Conservation (phyloP, 1,140 invertebrate species). For the Bombus balteatus region DNA sequence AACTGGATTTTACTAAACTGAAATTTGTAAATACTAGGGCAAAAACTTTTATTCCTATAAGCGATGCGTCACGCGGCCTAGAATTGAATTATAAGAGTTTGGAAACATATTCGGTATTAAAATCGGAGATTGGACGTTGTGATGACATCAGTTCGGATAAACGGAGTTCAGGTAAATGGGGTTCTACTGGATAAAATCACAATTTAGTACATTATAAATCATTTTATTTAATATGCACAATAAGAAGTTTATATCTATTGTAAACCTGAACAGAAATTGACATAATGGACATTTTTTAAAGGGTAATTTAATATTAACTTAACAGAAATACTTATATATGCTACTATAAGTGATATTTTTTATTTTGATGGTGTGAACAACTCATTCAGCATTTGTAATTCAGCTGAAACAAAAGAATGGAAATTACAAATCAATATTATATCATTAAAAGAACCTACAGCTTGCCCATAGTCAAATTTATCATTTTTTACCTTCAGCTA, state of each 20-base stretch:
- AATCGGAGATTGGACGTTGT: too few relatives aligned
- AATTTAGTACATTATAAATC: not conserved
- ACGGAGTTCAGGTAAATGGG: too few relatives aligned
- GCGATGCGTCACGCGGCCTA: too few relatives aligned
- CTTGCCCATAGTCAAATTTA: not conserved
- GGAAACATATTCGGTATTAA: too few relatives aligned
- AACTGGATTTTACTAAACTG: too few relatives aligned
- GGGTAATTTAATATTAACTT: constrained; percentile 39
- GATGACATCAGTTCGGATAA: too few relatives aligned
- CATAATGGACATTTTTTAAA: constrained; percentile 7
- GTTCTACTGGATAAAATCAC: not conserved
- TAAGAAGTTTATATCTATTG: not conserved
- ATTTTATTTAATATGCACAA: constrained; percentile 56
- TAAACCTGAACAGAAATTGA: not conserved
- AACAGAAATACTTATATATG: constrained; percentile 15
- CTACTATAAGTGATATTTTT: constrained; percentile 45
- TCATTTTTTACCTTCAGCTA: constrained; percentile 79
- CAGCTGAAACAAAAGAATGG: constrained; percentile 62
- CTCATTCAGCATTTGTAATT: constrained; percentile 56
- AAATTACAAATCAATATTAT: constrained; percentile 13
- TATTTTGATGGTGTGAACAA: constrained; percentile 1
- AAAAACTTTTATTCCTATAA: too few relatives aligned
- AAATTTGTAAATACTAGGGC: too few relatives aligned
- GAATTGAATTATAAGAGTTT: too few relatives aligned
- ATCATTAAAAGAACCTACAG: not conserved